Conservation (phyloP, 2,113 vertebrate species). For the Mus spicilegus region DNA sequence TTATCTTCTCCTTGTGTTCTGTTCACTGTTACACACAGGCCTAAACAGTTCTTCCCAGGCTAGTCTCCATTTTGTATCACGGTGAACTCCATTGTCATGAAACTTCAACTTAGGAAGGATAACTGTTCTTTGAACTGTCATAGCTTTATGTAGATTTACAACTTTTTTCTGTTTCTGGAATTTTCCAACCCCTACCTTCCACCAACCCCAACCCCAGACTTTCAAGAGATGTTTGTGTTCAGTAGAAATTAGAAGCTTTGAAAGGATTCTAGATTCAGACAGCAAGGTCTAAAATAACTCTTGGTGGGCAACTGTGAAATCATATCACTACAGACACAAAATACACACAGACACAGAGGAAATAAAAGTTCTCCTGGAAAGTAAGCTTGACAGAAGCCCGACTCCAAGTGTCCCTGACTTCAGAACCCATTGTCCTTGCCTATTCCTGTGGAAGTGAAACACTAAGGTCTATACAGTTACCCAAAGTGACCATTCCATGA, state of each 20-base stretch:
- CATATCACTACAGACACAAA: constrained; percentile 2
- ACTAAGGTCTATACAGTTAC: background rate
- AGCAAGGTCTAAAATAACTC: background rate
- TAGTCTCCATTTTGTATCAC: background rate
- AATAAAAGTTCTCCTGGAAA: background rate
- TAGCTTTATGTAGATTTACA: background rate
- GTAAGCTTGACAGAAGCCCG: background rate
- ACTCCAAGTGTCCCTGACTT: background rate
- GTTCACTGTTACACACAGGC: background rate
- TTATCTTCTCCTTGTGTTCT: background rate
- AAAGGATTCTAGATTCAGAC: constrained; percentile 13
- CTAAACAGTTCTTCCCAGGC: background rate
- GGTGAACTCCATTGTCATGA: background rate
- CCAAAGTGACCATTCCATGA: background rate
- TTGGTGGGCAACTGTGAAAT: background rate
- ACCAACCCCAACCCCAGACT: background rate
- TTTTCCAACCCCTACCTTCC: background rate
- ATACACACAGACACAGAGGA: background rate
- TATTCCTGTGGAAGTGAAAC: background rate
- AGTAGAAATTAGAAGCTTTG: background rate
- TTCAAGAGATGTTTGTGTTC: constrained; percentile 17
- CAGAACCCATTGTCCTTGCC: background rate
- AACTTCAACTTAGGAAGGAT: background rate
- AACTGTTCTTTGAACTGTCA: background rate
- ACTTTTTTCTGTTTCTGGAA: background rate